Base-by-base conservation (phyloP, 23 tunicate species). In the Phallusia fumigata region DNA sequence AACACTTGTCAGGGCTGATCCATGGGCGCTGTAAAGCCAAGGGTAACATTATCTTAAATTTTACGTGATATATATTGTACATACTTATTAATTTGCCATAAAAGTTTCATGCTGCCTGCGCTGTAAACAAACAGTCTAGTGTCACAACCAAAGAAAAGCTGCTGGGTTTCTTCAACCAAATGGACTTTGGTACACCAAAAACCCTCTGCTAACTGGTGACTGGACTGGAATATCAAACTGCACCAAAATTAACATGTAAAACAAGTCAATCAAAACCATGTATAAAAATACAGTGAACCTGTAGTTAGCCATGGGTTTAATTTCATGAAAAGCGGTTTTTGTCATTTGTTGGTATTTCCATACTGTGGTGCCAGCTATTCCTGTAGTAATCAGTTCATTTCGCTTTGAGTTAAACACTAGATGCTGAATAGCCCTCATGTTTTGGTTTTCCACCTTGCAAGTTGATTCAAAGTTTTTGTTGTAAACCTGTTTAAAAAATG, bases 141-240 rank as follows among this genome's bases (percentile, higher is more conserved):
- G 30, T 90, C 86, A 0, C 89, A 85, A 75, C 89, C 80, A 44
- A 75, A 90, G 35, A 52, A 81, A 6, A 90, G 21, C 34, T 85
- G 88, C 73, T 90, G 95, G 8, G 65, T 15, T 35, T 78, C 33
- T 33, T 64, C 18, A 13, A 80, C 53, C 44, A 90, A 34, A 32
- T 80, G 83, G n/a, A 90, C 86, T 64, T 81, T 90, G 36, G 95
- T 85, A 73, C 95, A 90, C 95, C 95, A 90, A 0, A 76, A 32
- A 2, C 90, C 95, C 21, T 89, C 95, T 0, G 86, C 83, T 26
- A 80, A n/a, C 0, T 65, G 32, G 47, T 77, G 64, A 30, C 64
- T 81, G 18, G 86, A 78, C 35, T 65, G 0, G 2, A 51, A 53
- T 10, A 58, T 69, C 36, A 90, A 52, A 22, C 95, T 90, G 83